Evolutionary conservation across 2,888 invertebrate genomes (phyloP).

Genomic region (Netelia melanura): DNA sequence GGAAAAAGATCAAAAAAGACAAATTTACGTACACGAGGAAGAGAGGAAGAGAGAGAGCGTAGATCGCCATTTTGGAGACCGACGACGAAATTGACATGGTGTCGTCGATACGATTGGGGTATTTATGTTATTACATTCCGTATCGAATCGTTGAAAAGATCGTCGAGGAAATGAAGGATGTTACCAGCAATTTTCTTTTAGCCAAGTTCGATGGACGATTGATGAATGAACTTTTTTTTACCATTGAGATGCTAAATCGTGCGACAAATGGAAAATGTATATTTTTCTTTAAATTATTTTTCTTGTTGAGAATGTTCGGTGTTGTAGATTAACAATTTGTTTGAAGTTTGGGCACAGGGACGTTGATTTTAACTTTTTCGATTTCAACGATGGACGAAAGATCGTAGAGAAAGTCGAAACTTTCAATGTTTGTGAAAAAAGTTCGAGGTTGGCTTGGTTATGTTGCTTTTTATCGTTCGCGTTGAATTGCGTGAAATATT

Average conservation of each 20-base stretch:
- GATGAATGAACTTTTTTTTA: background rate
- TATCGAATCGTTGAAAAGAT: conserved; percentile 17
- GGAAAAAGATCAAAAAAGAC: background rate
- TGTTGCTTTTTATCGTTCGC: background rate
- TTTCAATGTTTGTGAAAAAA: no score
- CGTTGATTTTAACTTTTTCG: no score
- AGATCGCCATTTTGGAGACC: conserved; percentile 16
- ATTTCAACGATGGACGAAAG: no score
- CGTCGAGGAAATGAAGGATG: conserved; percentile 52
- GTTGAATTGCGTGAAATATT: background rate
- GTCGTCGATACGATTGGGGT: conserved; percentile 27
- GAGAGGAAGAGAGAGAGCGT: no score
- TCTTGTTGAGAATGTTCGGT: no score
- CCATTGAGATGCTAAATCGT: background rate
- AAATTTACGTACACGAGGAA: background rate
- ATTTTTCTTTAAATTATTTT: no score
- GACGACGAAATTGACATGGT: conserved; percentile 28
- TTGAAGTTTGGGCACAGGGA: no score
- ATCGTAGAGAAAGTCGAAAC: no score
- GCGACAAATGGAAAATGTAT: no score
- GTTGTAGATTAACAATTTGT: no score
- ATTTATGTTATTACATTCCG: conserved; percentile 5
- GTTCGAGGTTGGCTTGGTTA: no score
- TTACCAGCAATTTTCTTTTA: conserved; percentile 11
- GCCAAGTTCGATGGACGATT: background rate